phyloP scores from a whole-genome alignment of 1,140 invertebrate species.

The Sarcophaga peregrina region DNA sequence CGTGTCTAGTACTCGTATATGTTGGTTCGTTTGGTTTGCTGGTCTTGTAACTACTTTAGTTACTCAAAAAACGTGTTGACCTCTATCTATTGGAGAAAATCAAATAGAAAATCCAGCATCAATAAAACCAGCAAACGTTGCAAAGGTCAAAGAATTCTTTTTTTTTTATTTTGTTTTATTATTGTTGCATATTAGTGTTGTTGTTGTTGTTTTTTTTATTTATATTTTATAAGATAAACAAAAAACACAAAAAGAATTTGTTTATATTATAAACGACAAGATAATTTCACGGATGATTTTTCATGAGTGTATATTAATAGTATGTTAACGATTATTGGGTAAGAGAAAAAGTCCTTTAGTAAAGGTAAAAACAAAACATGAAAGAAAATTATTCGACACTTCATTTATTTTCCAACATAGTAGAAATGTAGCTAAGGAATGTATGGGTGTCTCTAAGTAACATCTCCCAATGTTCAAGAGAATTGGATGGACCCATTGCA shows the following conservation, averaged over 20 bases:
- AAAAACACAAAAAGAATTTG: not conserved
- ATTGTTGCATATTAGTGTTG: no score
- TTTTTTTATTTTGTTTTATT: not conserved
- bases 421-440: no score
- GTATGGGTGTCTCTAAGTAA: no score
- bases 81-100: slow-evolving; percentile 6
- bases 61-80: slow-evolving; percentile 36
- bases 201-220: no score
- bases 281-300: not conserved
- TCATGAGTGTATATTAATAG: not conserved
- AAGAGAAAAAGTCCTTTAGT: not conserved
- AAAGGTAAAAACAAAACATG: no score
- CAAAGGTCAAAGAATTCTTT: slow-evolving; percentile 20
- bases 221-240: not conserved
- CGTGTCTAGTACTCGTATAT: no score
- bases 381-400: no score
- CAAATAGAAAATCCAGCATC: not conserved
- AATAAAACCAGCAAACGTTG: not conserved
- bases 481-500: no score
- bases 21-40: no score
- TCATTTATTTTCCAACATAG: no score
- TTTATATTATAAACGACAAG: not conserved
- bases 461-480: no score
- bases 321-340: slow-evolving; percentile 45
- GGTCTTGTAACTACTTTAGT: slow-evolving; percentile 7